Conservation (phyloP, 30 jellyfish, hydroid and myxozoan species). For the Catostylus mosaicus region DNA sequence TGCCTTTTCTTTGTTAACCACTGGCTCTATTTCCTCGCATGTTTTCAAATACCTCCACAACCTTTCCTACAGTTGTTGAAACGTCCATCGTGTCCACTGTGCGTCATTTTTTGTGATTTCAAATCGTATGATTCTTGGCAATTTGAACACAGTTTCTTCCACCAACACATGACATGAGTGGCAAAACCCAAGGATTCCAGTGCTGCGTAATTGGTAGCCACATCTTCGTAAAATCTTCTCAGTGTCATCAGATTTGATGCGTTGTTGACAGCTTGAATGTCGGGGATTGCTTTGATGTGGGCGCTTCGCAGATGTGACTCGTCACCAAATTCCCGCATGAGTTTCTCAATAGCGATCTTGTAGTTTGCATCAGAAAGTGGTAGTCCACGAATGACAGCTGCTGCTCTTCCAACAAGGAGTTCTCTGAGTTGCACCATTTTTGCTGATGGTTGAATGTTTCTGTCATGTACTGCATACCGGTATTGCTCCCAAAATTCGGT, state of each 20-base stretch:
- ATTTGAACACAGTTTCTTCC: slow-evolving; percentile 52
- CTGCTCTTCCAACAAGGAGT: slow-evolving; percentile 47
- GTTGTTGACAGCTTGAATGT: slow-evolving; percentile 28
- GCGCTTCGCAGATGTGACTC: slow-evolving; percentile 45
- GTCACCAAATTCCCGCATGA: slow-evolving; percentile 41
- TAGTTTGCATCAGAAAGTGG: slow-evolving; percentile 20
- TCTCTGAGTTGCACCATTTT: slow-evolving; percentile 23
- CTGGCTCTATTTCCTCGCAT: slow-evolving; percentile 57
- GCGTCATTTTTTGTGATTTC: slow-evolving; percentile 55
- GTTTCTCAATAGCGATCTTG: slow-evolving; percentile 28
- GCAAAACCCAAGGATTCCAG: slow-evolving; percentile 56
- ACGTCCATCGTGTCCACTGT: slow-evolving; percentile 43
- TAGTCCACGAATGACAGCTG: slow-evolving; percentile 34
- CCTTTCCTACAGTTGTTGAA: slow-evolving; percentile 21
- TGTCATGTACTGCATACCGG: slow-evolving; percentile 13
- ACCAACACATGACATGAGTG: slow-evolving; percentile 41
- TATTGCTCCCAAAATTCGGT: slow-evolving; percentile 44
- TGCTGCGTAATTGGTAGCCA: slow-evolving; percentile 47
- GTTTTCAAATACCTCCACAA: slow-evolving; percentile 46
- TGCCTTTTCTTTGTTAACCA: slow-evolving; percentile 3
- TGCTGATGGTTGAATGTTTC: slow-evolving; percentile 14
- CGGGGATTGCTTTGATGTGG: slow-evolving; percentile 51
- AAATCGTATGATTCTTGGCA: slow-evolving; percentile 46
- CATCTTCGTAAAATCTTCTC: slow-evolving; percentile 60
- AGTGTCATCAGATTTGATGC: slow-evolving; percentile 44